Evolutionary conservation across 2,113 vertebrate genomes (phyloP), one percentile per base, ranked within the genome.

Genomic region (Atlantisia rogersi): DNA sequence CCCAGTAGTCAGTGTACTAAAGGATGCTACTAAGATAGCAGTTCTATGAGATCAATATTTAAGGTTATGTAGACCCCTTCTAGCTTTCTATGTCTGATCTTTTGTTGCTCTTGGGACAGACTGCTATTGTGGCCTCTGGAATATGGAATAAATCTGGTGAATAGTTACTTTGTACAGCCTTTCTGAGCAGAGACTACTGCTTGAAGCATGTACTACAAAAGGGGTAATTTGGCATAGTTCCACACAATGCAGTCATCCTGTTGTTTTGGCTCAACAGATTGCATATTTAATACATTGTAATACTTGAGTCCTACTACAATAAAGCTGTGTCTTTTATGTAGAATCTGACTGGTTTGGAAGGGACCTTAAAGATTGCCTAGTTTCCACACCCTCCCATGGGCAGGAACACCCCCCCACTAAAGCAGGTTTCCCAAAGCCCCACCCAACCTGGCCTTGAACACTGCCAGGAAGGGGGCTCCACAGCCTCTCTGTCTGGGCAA

Each of bases 71-170:
- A 50, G 29, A 21, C 13, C 29, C 9, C 19, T 26, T 29, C 24
- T 32, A n/a, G 17, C 12, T 68, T 64, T 25, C 6, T 64, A 8
- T 15, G 13, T 5, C 35, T 69, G 19, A 71, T n/a, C 4, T 62
- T 50, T 39, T 31, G 5, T 69, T 10, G 0, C 48, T 85, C 29
- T 62, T 62, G 1, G 19, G 21, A 29, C 32, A 76, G 20, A 60
- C 8, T 4, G 12, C 16, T 58, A 39, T 26, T 0, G 0, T 56
- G 58, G 35, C 8, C 40, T 64, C 32, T 62, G 5, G 17, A 86
- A 83, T 3, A 5, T 25, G 22, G 11, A 65, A 73, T 28, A 55
- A 39, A n/a, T 56, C 71, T 76, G 7, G 7, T 35, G 7, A 60
- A 44, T 69, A 59, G 2, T 68, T 73, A 12, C 12, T 52, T 44